Percentiles rank a stretch among this genome's conserved stretches.
Evolutionary conservation across 2,113 vertebrate species (phyloP).

Genomic region (Regulus satrapa): DNA sequence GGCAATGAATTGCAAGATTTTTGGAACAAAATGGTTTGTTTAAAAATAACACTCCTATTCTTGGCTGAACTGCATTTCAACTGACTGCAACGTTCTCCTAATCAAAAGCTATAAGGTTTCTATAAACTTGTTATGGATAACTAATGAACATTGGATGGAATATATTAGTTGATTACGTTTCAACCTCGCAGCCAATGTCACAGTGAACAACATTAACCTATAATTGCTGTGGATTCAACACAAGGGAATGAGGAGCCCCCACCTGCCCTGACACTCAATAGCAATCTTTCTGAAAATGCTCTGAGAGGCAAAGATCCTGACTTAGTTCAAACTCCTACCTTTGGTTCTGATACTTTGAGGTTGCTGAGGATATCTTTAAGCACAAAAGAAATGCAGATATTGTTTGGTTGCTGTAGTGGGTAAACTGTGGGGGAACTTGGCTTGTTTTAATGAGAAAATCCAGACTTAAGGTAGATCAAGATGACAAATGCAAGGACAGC

Average conservation of each 20-base stretch:
- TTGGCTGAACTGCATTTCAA: background rate
- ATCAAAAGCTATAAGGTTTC: background rate
- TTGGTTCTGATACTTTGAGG: background rate
- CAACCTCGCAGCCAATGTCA: fast-evolving
- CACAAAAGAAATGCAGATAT: background rate
- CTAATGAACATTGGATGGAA: background rate
- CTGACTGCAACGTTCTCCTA: background rate
- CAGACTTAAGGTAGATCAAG: background rate
- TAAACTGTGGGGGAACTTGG: background rate
- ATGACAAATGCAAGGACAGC: background rate
- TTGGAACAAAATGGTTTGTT: background rate
- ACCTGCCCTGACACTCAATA: background rate
- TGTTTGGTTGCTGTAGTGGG: background rate
- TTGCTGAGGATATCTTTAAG: background rate
- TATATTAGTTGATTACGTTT: background rate
- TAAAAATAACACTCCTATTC: background rate
- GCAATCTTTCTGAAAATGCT: background rate
- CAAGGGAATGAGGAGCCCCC: background rate
- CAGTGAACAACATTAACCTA: fast-evolving
- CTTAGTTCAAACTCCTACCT: background rate
- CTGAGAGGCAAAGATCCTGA: background rate
- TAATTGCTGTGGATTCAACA: background rate
- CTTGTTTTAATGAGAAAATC: background rate
- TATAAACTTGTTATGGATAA: background rate
- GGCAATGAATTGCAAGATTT: background rate